These are phyloP conservation scores for Molorchus minor DNA, from an alignment of 2,888 invertebrate genomes.

Conservation along the genomic window DNA sequence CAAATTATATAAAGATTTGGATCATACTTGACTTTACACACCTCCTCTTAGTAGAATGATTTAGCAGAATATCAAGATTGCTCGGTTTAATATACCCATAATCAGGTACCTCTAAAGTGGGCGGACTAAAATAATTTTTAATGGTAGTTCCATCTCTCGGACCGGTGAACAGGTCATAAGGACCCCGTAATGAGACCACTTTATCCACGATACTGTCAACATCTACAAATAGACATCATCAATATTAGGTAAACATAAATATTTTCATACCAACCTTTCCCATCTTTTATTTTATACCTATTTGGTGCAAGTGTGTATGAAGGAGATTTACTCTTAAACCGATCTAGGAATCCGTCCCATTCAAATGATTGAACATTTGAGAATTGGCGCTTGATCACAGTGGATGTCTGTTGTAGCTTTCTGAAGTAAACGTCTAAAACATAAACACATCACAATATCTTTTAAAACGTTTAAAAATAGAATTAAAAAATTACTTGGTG, in stretches of 20 bases:
- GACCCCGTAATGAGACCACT: slow-evolving; percentile 55
- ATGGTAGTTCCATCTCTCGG: slow-evolving; percentile 64
- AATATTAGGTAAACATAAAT: background rate
- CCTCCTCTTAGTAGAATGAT: slow-evolving; percentile 48
- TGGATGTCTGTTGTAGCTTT: slow-evolving; percentile 20
- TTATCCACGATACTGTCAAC: slow-evolving; percentile 31
- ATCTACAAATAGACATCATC: slow-evolving; percentile 3
- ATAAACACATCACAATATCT: background rate
- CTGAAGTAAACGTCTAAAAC: slow-evolving; percentile 30
- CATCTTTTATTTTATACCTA: slow-evolving; percentile 43
- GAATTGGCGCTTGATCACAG: slow-evolving; percentile 38
- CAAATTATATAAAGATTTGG: background rate
- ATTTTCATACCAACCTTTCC: slow-evolving; percentile 7
- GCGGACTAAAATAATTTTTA: slow-evolving; percentile 65
- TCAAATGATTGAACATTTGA: slow-evolving; percentile 52
- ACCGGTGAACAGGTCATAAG: slow-evolving; percentile 63
- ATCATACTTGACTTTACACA: too few species aligned
- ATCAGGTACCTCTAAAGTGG: slow-evolving; percentile 47
- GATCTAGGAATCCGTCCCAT: slow-evolving; percentile 53
- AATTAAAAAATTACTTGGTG: slow-evolving; percentile 37
- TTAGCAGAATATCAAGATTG: slow-evolving; percentile 50
- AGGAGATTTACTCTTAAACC: slow-evolving; percentile 50
- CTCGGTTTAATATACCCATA: slow-evolving; percentile 52
- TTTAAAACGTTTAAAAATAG: background rate
- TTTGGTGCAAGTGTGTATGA: slow-evolving; percentile 52